Conservation (phyloP, 2,888 invertebrate species). For the Linyphia triangularis region DNA sequence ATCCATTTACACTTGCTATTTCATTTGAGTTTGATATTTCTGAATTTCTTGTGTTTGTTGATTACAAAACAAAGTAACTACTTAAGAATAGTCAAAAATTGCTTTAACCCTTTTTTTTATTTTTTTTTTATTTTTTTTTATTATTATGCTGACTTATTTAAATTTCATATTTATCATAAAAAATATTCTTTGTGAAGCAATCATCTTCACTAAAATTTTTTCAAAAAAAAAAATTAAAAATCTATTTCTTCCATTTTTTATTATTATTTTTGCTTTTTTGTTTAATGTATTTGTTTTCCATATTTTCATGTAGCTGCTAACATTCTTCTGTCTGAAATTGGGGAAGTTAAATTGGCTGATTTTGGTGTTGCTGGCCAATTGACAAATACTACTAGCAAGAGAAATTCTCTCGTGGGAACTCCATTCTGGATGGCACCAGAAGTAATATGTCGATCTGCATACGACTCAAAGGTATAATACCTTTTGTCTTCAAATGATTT, state of each 20-base stretch:
- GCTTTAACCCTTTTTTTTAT: too few relatives aligned
- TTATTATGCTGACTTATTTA: too few relatives aligned
- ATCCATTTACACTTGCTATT: too few relatives aligned
- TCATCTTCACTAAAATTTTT: too few relatives aligned
- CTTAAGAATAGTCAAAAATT: too few relatives aligned
- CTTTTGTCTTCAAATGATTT: background rate
- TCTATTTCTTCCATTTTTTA: background rate
- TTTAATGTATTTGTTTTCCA: background rate
- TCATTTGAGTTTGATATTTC: too few relatives aligned
- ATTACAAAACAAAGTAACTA: too few relatives aligned
- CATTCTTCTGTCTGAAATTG: slow-evolving; percentile 97
- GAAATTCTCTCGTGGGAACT: slow-evolving; percentile 97
- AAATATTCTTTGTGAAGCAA: too few relatives aligned
- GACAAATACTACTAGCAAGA: slow-evolving; percentile 94
- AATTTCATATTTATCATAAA: too few relatives aligned
- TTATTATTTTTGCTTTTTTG: background rate
- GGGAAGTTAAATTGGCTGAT: slow-evolving; percentile 99
- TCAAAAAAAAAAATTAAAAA: background rate
- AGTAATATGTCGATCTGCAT: slow-evolving; percentile 96
- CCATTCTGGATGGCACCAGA: slow-evolving; percentile 99
- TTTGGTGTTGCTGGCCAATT: slow-evolving; percentile 96
- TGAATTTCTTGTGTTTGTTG: too few relatives aligned
- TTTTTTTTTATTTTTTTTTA: too few relatives aligned
- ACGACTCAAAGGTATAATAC: slow-evolving; percentile 90
- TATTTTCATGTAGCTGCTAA: slow-evolving; percentile 88